Conservation (phyloP, 35 echinoderm and acorn worm species). For the Chiridota heheva region DNA sequence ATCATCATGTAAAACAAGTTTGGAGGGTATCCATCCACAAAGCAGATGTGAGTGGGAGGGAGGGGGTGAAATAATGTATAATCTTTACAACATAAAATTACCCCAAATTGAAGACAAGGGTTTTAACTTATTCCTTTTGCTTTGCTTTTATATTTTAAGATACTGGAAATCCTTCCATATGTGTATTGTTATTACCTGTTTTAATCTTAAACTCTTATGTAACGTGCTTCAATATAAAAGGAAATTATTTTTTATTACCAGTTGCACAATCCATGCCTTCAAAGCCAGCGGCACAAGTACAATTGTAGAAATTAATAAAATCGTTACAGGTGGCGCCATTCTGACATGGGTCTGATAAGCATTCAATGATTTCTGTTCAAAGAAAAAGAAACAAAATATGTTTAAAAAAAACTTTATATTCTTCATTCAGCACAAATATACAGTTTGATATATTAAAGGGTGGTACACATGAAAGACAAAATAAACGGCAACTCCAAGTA, state of each 20-base stretch:
- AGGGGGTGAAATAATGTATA: too few relatives aligned
- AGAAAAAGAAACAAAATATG: too few relatives aligned
- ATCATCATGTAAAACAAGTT: neutral
- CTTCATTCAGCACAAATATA: too few relatives aligned
- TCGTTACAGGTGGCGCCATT: slow-evolving; percentile 50
- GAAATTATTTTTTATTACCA: neutral
- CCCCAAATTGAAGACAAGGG: neutral
- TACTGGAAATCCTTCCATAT: neutral
- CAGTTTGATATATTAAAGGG: too few relatives aligned
- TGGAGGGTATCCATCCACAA: neutral
- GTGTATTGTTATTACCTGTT: neutral
- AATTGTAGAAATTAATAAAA: slow-evolving; percentile 52
- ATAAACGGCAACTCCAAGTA: too few relatives aligned
- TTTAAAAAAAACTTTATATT: too few relatives aligned
- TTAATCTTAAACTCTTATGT: neutral
- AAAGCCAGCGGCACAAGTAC: slow-evolving; percentile 47
- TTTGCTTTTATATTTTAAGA: neutral
- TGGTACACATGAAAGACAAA: too few relatives aligned
- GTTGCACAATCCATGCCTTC: slow-evolving; percentile 30
- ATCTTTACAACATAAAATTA: neutral
- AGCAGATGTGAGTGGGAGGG: neutral
- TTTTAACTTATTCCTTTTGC: neutral
- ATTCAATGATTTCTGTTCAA: slow-evolving; percentile 56
- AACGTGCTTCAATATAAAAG: neutral
- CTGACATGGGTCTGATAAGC: slow-evolving; percentile 29